Percentiles rank a stretch among this genome's conserved stretches.
Evolutionary conservation across 2,113 vertebrate species (phyloP).

Genomic region (Dasyornis broadbenti): DNA sequence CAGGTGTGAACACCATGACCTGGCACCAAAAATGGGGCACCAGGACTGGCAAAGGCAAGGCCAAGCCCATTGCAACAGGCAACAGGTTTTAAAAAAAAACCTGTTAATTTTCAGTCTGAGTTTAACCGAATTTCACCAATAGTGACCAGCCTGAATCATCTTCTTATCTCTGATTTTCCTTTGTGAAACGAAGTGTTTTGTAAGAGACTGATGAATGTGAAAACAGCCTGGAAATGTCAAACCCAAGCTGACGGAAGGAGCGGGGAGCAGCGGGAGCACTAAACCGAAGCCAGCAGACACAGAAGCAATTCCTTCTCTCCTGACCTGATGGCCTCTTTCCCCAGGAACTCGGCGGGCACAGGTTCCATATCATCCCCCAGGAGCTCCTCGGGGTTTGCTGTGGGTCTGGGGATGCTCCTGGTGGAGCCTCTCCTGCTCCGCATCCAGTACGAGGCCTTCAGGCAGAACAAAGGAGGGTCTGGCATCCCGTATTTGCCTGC

Average conservation of each 20-base stretch:
- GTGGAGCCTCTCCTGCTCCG: conserved; percentile 58
- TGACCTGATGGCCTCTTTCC: conserved; percentile 89
- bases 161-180: not conserved
- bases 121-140: not conserved
- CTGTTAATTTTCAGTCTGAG: not conserved
- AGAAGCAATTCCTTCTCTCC: not conserved
- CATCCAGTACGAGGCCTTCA: conserved; percentile 84
- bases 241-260: not conserved
- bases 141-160: not conserved
- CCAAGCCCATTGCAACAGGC: not conserved
- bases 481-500: conserved; percentile 80
- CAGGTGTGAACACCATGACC: not conserved
- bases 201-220: accelerated
- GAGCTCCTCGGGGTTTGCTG: conserved; percentile 53
- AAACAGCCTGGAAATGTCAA: not conserved
- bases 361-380: conserved; percentile 70
- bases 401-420: conserved; percentile 56
- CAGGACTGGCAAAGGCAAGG: not conserved
- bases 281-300: not conserved
- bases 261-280: accelerated
- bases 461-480: conserved; percentile 79
- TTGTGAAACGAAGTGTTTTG: not conserved
- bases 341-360: conserved; percentile 79
- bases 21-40: not conserved
- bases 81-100: not conserved